Base-by-base conservation (phyloP, 1,140 invertebrate species). In the Heliconius himera region DNA sequence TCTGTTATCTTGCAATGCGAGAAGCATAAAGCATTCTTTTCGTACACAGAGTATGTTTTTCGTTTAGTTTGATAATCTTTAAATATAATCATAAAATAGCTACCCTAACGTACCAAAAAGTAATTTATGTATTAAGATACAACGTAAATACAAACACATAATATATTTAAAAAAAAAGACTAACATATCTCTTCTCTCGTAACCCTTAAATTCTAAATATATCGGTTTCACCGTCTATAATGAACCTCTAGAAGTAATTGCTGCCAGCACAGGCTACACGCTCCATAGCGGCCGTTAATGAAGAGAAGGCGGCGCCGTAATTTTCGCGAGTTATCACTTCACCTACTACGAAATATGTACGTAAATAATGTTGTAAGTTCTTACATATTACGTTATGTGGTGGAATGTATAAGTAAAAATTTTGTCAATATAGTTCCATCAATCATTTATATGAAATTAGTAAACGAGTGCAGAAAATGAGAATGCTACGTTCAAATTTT, bases 281-380 rank as follows among this genome's bases (percentile, higher is more conserved):
- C 74, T 76, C 51, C 60, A 76, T 36, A 54, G 51, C 70, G 29
- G 36, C 70, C 79, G 54, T 49, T 80, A 80, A 80, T 80, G 74
- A 80, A 80, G 74, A 76, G 74, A 73, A 72, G 66, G 51, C 71
- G 70, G 60, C 70, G 73, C n/a, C 70, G 33, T 72, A 72, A 80
- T 76, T 80, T 80, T 76, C 66, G 70, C 78, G 60, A 72, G 78
- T 80, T 76, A 79, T 70, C 66, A 76, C 74, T 41, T 41, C n/a
- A 49, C 29, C n/a, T 38, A 36, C 56, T 70, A 38, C 54, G 54
- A 18, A 9, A 66, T 26, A 13, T 66, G 13, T 26, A 66, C 22
- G 3, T 22, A 22, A 22, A 56, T 56, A 22, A 26, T 66, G 4
- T 26, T 66, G 5, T 66, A 13, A 26, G 26, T 66, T 26, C 22